Evolutionary conservation across 2,888 invertebrate species (phyloP), one percentile per base, ranked within the genome.

Genomic region (Eupithecia tripunctaria): DNA sequence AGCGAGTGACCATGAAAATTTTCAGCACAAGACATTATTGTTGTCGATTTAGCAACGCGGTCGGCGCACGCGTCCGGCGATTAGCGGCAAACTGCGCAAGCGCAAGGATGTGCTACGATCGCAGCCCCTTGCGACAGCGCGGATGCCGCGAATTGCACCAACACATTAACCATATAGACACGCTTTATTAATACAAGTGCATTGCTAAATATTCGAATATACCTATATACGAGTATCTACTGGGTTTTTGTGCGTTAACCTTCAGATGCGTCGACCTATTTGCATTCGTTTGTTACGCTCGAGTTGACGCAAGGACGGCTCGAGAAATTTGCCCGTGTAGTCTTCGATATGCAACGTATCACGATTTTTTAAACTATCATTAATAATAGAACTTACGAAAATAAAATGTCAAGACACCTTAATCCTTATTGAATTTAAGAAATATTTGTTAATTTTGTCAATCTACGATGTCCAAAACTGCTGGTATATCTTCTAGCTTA

Each of bases 81-180:
- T 93, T 93, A 91, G 86, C 74, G 79, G 83, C 82, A 85, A n/a
- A 86, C 84, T 91, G 86, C 91, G 93, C 93, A 92, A 92, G 67
- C 87, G 86, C 87, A 88, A 91, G 93, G 93, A 93, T 93, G 93
- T 87, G 88, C 91, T 78, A 79, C 77, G 87, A 74, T 74, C 83
- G 86, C 85, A 81, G 83, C 85, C 84, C 87, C 91, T 93, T 93
- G 89, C 93, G 92, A 91, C 92, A 93, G 89, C 90, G 88, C 93
- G 93, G 94, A 93, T 91, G 91, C 92, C 89, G 85, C 88, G 84
- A 85, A 88, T 93, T 93, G 93, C 94, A 90, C 88, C 86, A 88
- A 82, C 83, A 86, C 83, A 87, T 87, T 85, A 87, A 85, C 87
- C 85, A 86, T 88, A 87, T 84, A 86, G 82, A 86, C 84, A 84